phyloP scores from a whole-genome alignment of 2,797 vertebrate genomes.

The Fistularia tabacaria region DNA sequence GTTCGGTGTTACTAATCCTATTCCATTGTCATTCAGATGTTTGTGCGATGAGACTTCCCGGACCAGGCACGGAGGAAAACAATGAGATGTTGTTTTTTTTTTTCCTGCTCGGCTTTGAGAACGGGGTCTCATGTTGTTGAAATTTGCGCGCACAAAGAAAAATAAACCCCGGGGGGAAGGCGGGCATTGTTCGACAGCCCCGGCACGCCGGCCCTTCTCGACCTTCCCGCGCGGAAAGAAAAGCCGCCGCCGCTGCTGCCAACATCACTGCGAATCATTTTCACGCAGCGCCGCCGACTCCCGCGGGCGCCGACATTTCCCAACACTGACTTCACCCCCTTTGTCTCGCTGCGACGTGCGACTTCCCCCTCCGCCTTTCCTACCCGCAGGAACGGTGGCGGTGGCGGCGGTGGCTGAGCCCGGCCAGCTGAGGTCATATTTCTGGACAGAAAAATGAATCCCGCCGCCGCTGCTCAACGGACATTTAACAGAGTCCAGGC shows the following conservation, averaged over 20 bases:
- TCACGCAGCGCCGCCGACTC: constrained; percentile 1
- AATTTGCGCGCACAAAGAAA: too few relatives aligned
- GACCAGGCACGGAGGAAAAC: too few relatives aligned
- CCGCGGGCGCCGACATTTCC: not conserved
- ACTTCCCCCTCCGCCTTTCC: constrained; percentile 58
- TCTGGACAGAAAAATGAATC: constrained; percentile 67
- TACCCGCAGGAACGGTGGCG: constrained; percentile 36
- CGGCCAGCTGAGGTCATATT: constrained; percentile 64
- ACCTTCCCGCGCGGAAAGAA: not conserved
- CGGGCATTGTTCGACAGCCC: too few relatives aligned
- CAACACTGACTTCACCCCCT: constrained; percentile 11
- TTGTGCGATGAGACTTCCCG: too few relatives aligned
- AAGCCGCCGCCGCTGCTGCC: not conserved
- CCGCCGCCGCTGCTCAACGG: constrained; percentile 45
- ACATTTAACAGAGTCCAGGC: constrained; percentile 31
- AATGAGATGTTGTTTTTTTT: too few relatives aligned
- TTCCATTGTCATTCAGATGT: too few relatives aligned
- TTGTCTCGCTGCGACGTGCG: constrained; percentile 30
- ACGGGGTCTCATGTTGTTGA: too few relatives aligned
- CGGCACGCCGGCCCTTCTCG: too few relatives aligned
- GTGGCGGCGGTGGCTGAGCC: constrained; percentile 46
- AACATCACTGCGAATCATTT: constrained; percentile 21
- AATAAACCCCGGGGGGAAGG: too few relatives aligned
- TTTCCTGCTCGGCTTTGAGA: too few relatives aligned
- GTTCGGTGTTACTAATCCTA: too few relatives aligned